Percentiles rank a stretch among this genome's conserved stretches.
phyloP scores from a whole-genome alignment of 2,888 invertebrate genomes.

The Stegophylla sp. region DNA sequence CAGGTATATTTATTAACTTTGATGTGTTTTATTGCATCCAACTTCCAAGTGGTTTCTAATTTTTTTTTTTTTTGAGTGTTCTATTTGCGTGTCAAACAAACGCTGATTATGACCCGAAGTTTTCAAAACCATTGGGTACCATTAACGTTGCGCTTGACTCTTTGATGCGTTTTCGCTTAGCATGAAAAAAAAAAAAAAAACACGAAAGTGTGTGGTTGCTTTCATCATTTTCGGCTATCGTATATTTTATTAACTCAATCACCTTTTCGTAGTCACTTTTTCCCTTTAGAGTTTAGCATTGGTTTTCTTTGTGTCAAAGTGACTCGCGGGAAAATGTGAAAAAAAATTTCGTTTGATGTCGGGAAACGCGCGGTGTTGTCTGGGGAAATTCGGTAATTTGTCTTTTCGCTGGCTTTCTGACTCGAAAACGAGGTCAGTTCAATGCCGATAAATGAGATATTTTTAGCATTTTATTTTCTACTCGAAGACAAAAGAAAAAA shows the following conservation, averaged over 20 bases:
- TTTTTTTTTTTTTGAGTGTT: neutral
- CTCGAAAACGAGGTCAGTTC: too few relatives aligned
- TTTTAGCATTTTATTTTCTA: too few relatives aligned
- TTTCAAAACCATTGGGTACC: neutral
- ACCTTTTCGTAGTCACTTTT: neutral
- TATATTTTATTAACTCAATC: neutral
- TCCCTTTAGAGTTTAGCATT: neutral
- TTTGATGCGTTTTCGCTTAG: neutral
- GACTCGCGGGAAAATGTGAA: neutral
- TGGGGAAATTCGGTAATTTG: neutral
- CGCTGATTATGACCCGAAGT: neutral
- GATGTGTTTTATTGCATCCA: slow-evolving; percentile 20
- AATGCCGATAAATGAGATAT: too few relatives aligned
- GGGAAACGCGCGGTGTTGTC: neutral
- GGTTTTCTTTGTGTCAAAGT: slow-evolving; percentile 7
- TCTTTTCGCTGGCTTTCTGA: too few relatives aligned
- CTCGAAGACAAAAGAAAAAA: too few relatives aligned
- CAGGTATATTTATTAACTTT: slow-evolving; percentile 24
- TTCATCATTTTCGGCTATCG: slow-evolving; percentile 22
- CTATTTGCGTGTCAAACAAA: slow-evolving; percentile 1
- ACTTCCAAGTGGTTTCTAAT: slow-evolving; percentile 5
- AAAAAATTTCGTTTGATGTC: slow-evolving; percentile 13
- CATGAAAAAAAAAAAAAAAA: slow-evolving; percentile 2
- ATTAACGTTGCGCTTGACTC: neutral
- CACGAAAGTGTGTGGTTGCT: neutral